These are phyloP conservation scores for Seira ritae DNA, from an alignment of 2,888 invertebrate species.

Conservation along the genomic window DNA sequence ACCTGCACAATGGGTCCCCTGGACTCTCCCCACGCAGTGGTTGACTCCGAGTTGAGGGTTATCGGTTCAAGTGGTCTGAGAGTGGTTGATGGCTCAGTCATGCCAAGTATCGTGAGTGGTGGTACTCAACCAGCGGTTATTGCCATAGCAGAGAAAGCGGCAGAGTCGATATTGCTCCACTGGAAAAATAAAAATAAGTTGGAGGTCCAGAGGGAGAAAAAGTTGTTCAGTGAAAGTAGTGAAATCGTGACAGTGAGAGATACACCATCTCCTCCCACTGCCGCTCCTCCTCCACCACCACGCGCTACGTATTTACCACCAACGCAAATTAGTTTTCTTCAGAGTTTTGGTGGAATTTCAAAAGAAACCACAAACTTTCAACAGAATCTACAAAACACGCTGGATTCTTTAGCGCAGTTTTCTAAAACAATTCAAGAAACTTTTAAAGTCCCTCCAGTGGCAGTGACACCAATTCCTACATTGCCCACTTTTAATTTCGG, in stretches of 20 bases:
- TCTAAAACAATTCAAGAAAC: constrained; percentile 34
- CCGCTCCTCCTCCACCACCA: constrained; percentile 7
- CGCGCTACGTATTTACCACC: background rate
- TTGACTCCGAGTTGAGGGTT: constrained; percentile 59
- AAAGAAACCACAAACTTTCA: too few relatives aligned
- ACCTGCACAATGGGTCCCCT: constrained; percentile 55
- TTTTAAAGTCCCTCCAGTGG: constrained; percentile 15
- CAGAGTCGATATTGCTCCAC: constrained; percentile 41
- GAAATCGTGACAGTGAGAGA: background rate
- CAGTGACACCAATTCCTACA: background rate
- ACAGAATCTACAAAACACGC: constrained; percentile 38
- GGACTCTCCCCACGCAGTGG: constrained; percentile 39
- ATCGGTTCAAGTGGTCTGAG: constrained; percentile 55
- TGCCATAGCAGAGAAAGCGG: constrained; percentile 62
- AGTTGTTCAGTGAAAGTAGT: constrained; percentile 15
- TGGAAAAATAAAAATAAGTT: constrained; percentile 36
- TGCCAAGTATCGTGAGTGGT: constrained; percentile 50
- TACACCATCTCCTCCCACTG: constrained; percentile 7
- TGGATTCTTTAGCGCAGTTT: constrained; percentile 35
- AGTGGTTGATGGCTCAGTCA: constrained; percentile 60
- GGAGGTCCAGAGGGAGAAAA: background rate
- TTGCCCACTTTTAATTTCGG: too few relatives aligned
- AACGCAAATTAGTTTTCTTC: too few relatives aligned
- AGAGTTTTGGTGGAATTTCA: too few relatives aligned
- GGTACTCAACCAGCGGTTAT: constrained; percentile 43